Evolutionary conservation across 2,888 invertebrate genomes (phyloP), one percentile per base, ranked within the genome.

Genomic region (Arctia plantaginis): DNA sequence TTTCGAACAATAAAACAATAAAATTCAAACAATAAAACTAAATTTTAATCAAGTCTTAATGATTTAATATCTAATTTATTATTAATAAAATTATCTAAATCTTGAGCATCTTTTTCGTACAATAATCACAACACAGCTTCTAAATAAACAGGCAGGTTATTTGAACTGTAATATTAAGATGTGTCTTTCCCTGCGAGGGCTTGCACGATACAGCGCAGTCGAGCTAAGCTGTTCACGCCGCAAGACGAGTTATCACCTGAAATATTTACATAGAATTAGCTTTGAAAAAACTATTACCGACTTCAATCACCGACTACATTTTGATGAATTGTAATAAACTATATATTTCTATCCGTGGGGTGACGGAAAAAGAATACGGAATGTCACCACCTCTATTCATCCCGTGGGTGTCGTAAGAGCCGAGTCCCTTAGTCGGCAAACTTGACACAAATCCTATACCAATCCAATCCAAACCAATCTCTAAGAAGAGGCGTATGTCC

Each of bases 161-260:
- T 66, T 72, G 41, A 66, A 44, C 30, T 67, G 59, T 30, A 35
- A 55, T 13, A 35, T 92, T 88, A 93, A 59, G 89, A 87, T 23
- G 72, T 75, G 13, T 92, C 91, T 75, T 95, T 93, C 20, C 92
- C 93, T 18, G 96, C 96, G 77, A 97, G 96, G 74, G 97, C 97
- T 90, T 97, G 97, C 0, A 97, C 97, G 80, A 97, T 97, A 85
- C 97, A 96, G 66, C 97, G 96, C 27, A 97, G 93, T 55, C 97
- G 96, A 76, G 97, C 97, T 65, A 97, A 90, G 82, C 97, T 97
- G 88, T 96, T 96, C 7, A 96, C 95, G 0, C 93, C 94, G 71
- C 93, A 95, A 0, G 87, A 76, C 3, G 84, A 76, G 13, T 79
- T 82, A 10, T 94, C 95, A 84, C 88, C 95, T 95, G 88, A 27